Evolutionary conservation across 2,113 vertebrate genomes (phyloP).

Genomic region (Myiagra hebetior): DNA sequence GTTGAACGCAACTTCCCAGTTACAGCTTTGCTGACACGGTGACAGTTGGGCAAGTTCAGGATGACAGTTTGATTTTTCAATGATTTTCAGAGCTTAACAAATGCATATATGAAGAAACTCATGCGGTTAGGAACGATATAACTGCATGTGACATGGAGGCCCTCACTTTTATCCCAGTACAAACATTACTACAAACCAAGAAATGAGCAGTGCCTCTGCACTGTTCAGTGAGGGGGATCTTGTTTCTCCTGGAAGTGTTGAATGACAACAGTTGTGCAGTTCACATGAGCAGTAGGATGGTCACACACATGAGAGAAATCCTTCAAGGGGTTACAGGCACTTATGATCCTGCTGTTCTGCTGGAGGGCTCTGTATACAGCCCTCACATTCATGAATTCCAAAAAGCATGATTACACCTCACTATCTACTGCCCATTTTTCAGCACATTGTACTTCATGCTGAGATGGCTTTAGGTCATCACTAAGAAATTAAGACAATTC

Average conservation of each 20-base stretch:
- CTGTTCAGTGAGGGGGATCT: neutral
- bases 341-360: neutral
- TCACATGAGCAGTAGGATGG: neutral
- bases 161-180: neutral
- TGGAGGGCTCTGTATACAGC: neutral
- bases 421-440: neutral
- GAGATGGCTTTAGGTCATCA: neutral
- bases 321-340: neutral
- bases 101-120: neutral
- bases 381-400: neutral
- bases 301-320: neutral
- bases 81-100: neutral
- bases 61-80: neutral
- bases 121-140: neutral
- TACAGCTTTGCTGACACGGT: neutral
- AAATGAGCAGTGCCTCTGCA: neutral
- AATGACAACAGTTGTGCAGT: neutral
- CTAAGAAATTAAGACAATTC: neutral
- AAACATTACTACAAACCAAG: neutral
- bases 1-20: neutral
- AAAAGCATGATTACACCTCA: neutral
- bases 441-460: neutral
- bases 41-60: neutral
- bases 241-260: neutral
- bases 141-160: neutral